Base-by-base conservation (phyloP, 2,797 vertebrate genomes). In the Apodemus agrarius region DNA sequence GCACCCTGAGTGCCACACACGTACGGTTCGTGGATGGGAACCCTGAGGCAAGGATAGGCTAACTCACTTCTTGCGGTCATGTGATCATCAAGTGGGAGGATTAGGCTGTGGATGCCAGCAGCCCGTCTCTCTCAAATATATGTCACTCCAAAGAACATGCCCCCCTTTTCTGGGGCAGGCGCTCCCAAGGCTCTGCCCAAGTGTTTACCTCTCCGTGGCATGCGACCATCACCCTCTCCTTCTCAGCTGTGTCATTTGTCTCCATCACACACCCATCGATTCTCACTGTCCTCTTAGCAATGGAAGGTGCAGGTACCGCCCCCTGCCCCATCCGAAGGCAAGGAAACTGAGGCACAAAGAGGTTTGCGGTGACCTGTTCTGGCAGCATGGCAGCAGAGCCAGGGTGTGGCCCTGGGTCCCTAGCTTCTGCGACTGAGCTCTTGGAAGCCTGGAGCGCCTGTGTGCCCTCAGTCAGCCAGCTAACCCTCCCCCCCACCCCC, bases 401-500 rank as follows among this genome's bases (percentile, higher is more conserved):
- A 22, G 79, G 19, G 9, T 19, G 37, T 46, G 26, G 24, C 5
- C 21, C 7, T 16, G 63, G n/a, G 31, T 29, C 24, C 43, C 26
- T 54, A 65, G 59, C 43, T 52, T 22, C 29, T 52, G 59, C 10
- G 34, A 75, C 59, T 89, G 43, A 34, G 40, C 43, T 75, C 54
- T 59, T 26, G 40, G 76, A 17, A 52, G 1, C 40, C 43, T 75
- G 21, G 26, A 21, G 4, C 1, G 10, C 11, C 49, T 34, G 67
- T 0, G 11, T 21, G 7, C 2, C 13, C 49, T 59, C 13, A 26
- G 5, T 5, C 6, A 5, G 43, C 3, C 29, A 3, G 13, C 40
- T 43, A 37, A 31, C 11, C 72, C 81, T n/a, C 59, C 76, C 76
- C 52, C 16, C 52, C 52, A 37, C 49, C 54, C 31, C 80, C 21